Conservation (phyloP, 2,888 invertebrate species). For the Eupithecia subumbrata region DNA sequence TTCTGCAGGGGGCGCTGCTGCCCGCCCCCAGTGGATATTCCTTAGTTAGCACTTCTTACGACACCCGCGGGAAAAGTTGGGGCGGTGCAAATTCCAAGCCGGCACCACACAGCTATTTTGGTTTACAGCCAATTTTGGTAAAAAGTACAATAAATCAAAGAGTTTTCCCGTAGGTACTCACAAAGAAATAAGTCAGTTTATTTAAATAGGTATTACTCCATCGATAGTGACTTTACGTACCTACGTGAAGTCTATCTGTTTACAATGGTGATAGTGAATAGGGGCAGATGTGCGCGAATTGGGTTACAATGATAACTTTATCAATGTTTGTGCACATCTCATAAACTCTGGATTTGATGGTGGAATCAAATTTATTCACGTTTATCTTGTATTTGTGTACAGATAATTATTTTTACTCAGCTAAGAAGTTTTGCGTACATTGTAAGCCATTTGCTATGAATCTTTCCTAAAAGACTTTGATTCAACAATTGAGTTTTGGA, state of each 20-base stretch:
- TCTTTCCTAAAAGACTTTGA: too few species aligned
- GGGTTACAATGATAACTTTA: constrained; percentile 76
- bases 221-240: not conserved
- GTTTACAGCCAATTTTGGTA: too few species aligned
- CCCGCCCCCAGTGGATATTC: too few species aligned
- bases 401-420: not conserved
- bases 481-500: too few species aligned
- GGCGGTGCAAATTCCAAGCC: too few species aligned
- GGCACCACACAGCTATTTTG: too few species aligned
- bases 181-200: not conserved
- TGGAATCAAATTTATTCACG: not conserved
- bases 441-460: too few species aligned
- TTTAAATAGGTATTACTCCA: not conserved
- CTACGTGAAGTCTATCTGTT: constrained; percentile 11
- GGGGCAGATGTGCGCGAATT: constrained; percentile 76
- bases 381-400: not conserved
- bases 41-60: too few species aligned
- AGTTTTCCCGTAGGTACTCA: not conserved
- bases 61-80: too few species aligned
- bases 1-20: too few species aligned
- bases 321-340: constrained; percentile 45
- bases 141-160: not conserved
- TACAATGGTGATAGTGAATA: constrained; percentile 49
- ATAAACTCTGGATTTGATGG: constrained; percentile 25
- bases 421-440: too few species aligned